phyloP scores from a whole-genome alignment of 2,888 invertebrate species.

The Oeneis ivallda region DNA sequence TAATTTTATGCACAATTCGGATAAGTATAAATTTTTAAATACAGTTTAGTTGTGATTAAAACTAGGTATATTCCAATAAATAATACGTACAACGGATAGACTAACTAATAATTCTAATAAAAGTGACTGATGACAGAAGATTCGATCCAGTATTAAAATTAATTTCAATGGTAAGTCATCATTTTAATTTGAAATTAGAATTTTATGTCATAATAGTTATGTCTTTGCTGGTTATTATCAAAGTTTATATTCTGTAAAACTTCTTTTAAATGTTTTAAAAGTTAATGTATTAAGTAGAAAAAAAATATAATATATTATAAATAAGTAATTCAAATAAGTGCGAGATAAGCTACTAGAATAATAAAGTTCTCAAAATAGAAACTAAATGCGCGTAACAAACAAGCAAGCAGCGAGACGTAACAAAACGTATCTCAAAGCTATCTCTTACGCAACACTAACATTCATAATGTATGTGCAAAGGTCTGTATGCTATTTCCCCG shows the following conservation, averaged over 20 bases:
- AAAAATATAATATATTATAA: no score
- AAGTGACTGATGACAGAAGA: neutral
- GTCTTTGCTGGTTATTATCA: no score
- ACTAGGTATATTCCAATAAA: no score
- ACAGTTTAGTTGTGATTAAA: neutral
- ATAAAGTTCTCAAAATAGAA: neutral
- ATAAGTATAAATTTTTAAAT: neutral
- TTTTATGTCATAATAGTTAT: neutral
- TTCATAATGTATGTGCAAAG: conserved; percentile 72
- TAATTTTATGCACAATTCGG: neutral
- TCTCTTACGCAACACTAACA: conserved; percentile 72
- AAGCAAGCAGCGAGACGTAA: conserved; percentile 22
- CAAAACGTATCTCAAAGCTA: conserved; percentile 44
- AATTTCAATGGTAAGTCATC: neutral
- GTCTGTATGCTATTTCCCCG: conserved; percentile 78
- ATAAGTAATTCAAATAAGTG: no score
- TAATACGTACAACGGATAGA: neutral
- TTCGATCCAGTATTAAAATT: neutral
- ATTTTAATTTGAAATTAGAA: neutral
- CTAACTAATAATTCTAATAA: neutral
- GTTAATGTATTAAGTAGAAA: no score
- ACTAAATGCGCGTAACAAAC: conserved; percentile 22
- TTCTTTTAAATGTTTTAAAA: no score
- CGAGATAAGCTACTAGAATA: neutral
- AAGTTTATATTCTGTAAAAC: no score